phyloP scores from a whole-genome alignment of 2,888 invertebrate species.

The Agrochola lychnidis region DNA sequence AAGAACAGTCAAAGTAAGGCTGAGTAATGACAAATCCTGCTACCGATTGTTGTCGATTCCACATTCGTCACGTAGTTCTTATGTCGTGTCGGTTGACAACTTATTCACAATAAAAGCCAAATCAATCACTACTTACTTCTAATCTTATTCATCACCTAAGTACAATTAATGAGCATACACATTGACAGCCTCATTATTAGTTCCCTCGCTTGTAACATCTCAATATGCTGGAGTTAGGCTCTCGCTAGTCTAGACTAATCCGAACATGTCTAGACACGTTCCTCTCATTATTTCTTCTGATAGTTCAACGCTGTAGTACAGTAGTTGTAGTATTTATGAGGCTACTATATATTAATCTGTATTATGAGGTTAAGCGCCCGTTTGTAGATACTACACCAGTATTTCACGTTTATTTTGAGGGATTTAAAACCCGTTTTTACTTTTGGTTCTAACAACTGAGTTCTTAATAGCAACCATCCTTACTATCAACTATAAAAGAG shows the following conservation, averaged over 20 bases:
- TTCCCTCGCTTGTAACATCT: background rate
- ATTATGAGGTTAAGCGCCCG: slow-evolving; percentile 6
- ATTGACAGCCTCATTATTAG: background rate
- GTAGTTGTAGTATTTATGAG: slow-evolving; percentile 4
- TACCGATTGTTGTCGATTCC: background rate
- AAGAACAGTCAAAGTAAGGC: background rate
- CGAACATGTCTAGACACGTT: slow-evolving; percentile 40
- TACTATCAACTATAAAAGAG: background rate
- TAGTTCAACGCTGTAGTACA: background rate
- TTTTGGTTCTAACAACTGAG: background rate
- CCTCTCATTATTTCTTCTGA: slow-evolving; percentile 12
- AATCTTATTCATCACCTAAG: background rate
- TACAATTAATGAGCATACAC: background rate
- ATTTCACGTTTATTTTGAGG: background rate
- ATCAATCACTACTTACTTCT: background rate
- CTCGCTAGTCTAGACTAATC: slow-evolving; percentile 21
- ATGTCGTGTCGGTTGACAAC: background rate
- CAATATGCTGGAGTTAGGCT: background rate
- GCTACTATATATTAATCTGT: background rate
- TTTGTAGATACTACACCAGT: background rate
- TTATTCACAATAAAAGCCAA: background rate
- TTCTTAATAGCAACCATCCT: background rate
- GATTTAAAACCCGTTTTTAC: too few species aligned
- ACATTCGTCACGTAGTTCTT: background rate
- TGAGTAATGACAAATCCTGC: background rate